phyloP scores from a whole-genome alignment of 2,888 invertebrate genomes.

The Xylophagus ater region DNA sequence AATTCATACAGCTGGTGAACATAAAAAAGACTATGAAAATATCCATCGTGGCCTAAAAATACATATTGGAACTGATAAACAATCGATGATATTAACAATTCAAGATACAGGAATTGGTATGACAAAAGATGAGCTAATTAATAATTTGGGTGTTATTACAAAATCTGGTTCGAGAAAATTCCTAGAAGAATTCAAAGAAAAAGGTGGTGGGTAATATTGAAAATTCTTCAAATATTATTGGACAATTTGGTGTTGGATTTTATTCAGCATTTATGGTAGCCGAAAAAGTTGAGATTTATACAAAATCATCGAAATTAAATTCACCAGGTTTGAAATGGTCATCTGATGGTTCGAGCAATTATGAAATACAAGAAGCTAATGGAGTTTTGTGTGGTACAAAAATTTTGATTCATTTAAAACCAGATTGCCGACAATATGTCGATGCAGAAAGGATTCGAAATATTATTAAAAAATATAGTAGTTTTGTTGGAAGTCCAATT shows the following conservation, averaged over 20 bases:
- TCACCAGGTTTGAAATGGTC: slow-evolving; percentile 74
- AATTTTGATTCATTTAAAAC: slow-evolving; percentile 80
- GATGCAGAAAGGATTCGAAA: slow-evolving; percentile 73
- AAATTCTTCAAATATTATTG: slow-evolving; percentile 69
- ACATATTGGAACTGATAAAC: slow-evolving; percentile 79
- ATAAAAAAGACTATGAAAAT: slow-evolving; percentile 43
- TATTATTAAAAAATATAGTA: slow-evolving; percentile 91
- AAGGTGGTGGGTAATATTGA: slow-evolving; percentile 45
- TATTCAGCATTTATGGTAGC: slow-evolving; percentile 98
- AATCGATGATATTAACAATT: slow-evolving; percentile 69
- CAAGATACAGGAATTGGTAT: slow-evolving; percentile 95
- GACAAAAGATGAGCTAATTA: slow-evolving; percentile 82
- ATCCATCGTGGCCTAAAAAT: slow-evolving; percentile 70
- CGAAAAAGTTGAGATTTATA: slow-evolving; percentile 85
- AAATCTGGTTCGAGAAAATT: slow-evolving; percentile 92
- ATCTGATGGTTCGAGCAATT: slow-evolving; percentile 83
- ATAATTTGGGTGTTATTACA: slow-evolving; percentile 91
- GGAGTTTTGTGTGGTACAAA: slow-evolving; percentile 83
- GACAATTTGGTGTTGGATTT: slow-evolving; percentile 97
- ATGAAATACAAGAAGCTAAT: slow-evolving; percentile 78
- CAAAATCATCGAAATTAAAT: slow-evolving; percentile 54
- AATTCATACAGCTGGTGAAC: slow-evolving; percentile 43
- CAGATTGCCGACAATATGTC: slow-evolving; percentile 78
- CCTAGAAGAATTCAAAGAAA: slow-evolving; percentile 67
- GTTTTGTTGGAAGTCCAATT: slow-evolving; percentile 91